A percentile compares a stretch with the other conserved stretches of the same genome.
These are phyloP conservation scores for Spilosoma lubricipeda DNA, from an alignment of 2,888 invertebrate species.

Conservation along the genomic window DNA sequence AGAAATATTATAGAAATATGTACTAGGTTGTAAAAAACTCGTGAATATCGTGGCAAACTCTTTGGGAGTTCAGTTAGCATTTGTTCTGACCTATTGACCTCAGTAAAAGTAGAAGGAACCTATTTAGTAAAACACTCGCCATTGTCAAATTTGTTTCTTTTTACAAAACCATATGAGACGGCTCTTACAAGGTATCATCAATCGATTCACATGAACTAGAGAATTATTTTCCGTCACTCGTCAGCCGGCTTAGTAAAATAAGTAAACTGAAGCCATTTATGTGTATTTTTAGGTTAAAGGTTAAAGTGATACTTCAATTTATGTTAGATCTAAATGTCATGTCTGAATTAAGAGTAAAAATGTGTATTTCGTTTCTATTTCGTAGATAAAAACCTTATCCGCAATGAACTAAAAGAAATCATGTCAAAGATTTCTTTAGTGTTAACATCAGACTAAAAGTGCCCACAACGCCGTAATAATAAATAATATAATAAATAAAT, in stretches of 20 bases:
- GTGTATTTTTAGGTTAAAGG: neutral
- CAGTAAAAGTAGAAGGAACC: slow-evolving; percentile 17
- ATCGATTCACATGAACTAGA: neutral
- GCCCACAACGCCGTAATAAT: neutral
- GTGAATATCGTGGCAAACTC: neutral
- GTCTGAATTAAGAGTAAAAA: neutral
- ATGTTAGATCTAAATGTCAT: neutral
- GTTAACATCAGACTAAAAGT: neutral
- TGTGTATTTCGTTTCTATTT: neutral
- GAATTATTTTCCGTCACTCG: neutral
- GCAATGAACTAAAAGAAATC: neutral
- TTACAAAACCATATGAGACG: neutral
- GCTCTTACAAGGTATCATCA: neutral
- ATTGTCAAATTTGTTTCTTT: slow-evolving; percentile 5
- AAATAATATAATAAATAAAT: too few relatives aligned
- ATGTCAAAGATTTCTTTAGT: neutral
- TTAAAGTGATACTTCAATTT: neutral
- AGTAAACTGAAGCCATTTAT: neutral
- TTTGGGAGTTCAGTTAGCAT: slow-evolving; percentile 4
- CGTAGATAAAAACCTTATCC: neutral
- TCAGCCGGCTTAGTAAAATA: neutral
- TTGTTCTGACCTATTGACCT: slow-evolving; percentile 22
- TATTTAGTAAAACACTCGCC: slow-evolving; percentile 11
- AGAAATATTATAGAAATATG: neutral
- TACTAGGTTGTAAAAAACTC: neutral